phyloP scores from a whole-genome alignment of 2,888 invertebrate genomes.

The Pardosa pseudoannulata region DNA sequence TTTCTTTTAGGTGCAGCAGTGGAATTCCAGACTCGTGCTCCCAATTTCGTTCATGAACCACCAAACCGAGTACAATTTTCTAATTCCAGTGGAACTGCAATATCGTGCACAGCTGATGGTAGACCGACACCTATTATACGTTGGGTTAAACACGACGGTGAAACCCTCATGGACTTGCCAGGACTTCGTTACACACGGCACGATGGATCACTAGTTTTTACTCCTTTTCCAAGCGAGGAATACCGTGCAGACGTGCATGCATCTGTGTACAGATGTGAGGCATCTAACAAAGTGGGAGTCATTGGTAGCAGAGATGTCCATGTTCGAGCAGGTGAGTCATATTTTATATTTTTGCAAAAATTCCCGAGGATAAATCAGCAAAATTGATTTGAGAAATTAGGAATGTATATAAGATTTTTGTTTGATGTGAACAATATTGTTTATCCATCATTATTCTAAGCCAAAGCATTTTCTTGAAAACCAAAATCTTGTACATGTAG shows the following conservation, averaged over 20 bases:
- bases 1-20: slow-evolving; percentile 7
- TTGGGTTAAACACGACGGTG: slow-evolving; percentile 60
- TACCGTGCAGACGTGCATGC: slow-evolving; percentile 73
- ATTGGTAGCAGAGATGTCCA: slow-evolving; percentile 73
- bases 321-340: slow-evolving; percentile 73
- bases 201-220: slow-evolving; percentile 72
- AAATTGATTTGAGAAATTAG: no score
- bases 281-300: slow-evolving; percentile 67
- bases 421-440: no score
- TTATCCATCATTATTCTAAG: no score
- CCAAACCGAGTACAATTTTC: slow-evolving; percentile 56
- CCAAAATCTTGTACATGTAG: no score
- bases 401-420: no score
- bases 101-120: slow-evolving; percentile 52
- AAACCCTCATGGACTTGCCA: slow-evolving; percentile 39
- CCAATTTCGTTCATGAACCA: slow-evolving; percentile 52
- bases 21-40: slow-evolving; percentile 30
- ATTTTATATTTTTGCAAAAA: no score
- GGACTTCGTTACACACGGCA: slow-evolving; percentile 64
- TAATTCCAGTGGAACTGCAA: slow-evolving; percentile 56
- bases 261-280: slow-evolving; percentile 71
- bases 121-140: slow-evolving; percentile 40
- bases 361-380: no score
- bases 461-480: no score
- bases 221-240: slow-evolving; percentile 72